Conservation (phyloP, 2,113 vertebrate species). For the Percopsis transmontana region DNA sequence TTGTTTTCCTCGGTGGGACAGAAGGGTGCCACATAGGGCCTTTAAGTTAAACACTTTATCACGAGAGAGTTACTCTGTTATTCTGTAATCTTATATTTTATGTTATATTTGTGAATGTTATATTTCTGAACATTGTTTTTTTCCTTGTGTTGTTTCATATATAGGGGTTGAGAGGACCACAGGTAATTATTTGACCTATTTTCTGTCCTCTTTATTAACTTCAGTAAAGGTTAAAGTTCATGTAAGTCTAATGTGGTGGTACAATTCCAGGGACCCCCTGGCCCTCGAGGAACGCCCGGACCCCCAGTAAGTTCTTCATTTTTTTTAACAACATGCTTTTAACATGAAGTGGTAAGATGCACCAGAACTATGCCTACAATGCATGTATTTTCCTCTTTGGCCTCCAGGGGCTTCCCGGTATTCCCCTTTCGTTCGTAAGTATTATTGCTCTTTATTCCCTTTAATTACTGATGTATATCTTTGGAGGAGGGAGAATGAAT, state of each 20-base stretch:
- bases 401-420: conserved; percentile 77
- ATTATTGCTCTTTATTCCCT: conserved; percentile 6
- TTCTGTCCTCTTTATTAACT: conserved; percentile 1
- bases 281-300: conserved; percentile 88
- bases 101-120: conserved; percentile 1
- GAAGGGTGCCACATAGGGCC: too few relatives aligned
- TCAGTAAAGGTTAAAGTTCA: conserved; percentile 21
- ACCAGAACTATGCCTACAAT: background rate
- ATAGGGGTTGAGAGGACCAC: conserved; percentile 90
- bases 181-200: conserved; percentile 78
- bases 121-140: conserved; percentile 36
- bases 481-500: background rate
- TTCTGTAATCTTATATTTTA: too few relatives aligned
- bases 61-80: too few relatives aligned
- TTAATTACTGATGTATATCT: background rate
- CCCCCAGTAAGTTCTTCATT: conserved; percentile 84
- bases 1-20: too few relatives aligned
- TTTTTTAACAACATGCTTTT: background rate
- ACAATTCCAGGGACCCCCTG: conserved; percentile 82
- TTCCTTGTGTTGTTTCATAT: conserved; percentile 47
- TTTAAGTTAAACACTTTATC: too few relatives aligned
- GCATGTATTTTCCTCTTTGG: conserved; percentile 28
- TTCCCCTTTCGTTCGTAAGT: conserved; percentile 82
- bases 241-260: conserved; percentile 14
- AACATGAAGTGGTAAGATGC: background rate